These are phyloP conservation scores for Aurelia sp. DNA, from an alignment of 30 jellyfish, hydroid and myxozoan species.

Conservation along the genomic window DNA sequence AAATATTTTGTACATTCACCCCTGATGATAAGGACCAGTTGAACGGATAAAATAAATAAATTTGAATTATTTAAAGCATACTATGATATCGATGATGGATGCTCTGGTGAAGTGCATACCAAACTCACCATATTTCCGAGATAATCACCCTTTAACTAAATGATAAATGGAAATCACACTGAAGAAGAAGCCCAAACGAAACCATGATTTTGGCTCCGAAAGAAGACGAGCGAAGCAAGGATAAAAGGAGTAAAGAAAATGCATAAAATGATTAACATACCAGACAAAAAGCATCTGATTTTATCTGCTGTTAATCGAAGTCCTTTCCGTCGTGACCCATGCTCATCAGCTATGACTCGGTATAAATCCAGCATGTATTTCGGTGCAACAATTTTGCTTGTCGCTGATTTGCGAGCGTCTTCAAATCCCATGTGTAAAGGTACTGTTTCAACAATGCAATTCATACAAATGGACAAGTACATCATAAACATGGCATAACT, in stretches of 20 bases:
- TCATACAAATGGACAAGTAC: background rate
- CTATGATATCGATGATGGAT: no score
- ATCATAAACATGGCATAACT: background rate
- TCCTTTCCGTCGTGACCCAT: conserved; percentile 52
- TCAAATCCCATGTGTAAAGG: background rate
- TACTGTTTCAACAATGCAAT: conserved; percentile 6
- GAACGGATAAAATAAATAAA: no score
- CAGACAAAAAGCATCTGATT: conserved; percentile 64
- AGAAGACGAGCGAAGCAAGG: no score
- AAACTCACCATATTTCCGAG: no score
- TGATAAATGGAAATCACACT: no score
- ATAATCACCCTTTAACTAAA: no score
- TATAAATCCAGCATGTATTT: conserved; percentile 63
- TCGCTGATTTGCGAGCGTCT: background rate
- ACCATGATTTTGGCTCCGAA: no score
- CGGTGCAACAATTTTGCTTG: conserved; percentile 42
- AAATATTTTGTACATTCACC: no score
- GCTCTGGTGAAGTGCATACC: no score
- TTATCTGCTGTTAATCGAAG: conserved; percentile 37
- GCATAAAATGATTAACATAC: background rate
- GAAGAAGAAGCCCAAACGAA: no score
- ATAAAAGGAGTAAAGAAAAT: background rate
- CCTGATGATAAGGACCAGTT: no score
- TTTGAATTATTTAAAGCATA: no score
- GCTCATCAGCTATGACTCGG: conserved; percentile 29